phyloP scores from a whole-genome alignment of 2,797 vertebrate species.

The Etheostoma nigrum region DNA sequence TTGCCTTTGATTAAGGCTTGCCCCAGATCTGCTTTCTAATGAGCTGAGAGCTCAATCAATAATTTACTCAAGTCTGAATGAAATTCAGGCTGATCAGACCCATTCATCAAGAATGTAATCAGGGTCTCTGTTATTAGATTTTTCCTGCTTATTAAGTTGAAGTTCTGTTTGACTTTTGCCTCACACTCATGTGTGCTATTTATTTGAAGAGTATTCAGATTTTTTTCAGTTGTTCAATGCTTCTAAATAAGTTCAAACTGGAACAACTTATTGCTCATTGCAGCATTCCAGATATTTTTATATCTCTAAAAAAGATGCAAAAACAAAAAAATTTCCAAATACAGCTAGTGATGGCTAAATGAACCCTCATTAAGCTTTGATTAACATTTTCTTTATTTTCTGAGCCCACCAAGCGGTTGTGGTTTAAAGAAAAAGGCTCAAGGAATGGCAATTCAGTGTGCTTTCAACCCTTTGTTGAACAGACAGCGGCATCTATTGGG shows the following conservation, averaged over 20 bases:
- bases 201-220: background rate
- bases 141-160: constrained; percentile 13
- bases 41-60: constrained; percentile 85
- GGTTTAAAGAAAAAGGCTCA: too few species aligned
- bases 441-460: too few species aligned
- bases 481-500: too few species aligned
- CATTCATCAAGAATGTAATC: constrained; percentile 80
- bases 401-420: too few species aligned
- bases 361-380: too few species aligned
- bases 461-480: too few species aligned
- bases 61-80: constrained; percentile 83
- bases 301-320: background rate
- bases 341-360: background rate
- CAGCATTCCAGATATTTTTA: background rate
- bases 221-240: background rate
- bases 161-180: background rate
- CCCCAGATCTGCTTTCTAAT: constrained; percentile 76
- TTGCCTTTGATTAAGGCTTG: constrained; percentile 78
- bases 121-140: constrained; percentile 56
- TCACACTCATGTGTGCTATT: background rate
- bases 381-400: too few species aligned
- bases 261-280: background rate
- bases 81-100: constrained; percentile 75
- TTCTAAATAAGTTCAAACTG: background rate
- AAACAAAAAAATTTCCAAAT: background rate